These are phyloP conservation scores for Noctua comes DNA, from an alignment of 2,888 invertebrate species.

Conservation along the genomic window DNA sequence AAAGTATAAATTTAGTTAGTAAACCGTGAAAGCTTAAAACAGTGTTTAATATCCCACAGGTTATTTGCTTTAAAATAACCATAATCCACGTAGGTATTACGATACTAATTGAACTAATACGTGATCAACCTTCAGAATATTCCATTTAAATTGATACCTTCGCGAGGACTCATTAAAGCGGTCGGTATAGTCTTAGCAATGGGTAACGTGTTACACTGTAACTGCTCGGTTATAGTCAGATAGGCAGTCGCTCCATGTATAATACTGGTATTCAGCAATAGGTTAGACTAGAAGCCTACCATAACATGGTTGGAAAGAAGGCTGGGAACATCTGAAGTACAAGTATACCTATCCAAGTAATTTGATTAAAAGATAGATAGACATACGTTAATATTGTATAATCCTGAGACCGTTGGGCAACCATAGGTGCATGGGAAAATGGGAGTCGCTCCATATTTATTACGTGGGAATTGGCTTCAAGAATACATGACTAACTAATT, in stretches of 20 bases:
- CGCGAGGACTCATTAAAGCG: too few relatives aligned
- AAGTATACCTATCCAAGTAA: not conserved
- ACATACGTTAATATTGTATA: conserved; percentile 34
- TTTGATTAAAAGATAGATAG: conserved; percentile 32
- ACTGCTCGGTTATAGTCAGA: not conserved
- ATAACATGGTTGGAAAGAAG: not conserved
- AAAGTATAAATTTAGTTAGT: too few relatives aligned
- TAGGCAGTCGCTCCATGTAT: too few relatives aligned
- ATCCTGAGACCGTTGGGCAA: conserved; percentile 45
- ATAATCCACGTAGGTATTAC: too few relatives aligned
- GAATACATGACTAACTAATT: conserved; percentile 54
- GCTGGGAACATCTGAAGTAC: not conserved
- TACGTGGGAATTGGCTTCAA: conserved; percentile 55
- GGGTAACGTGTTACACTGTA: not conserved
- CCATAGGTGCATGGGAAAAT: conserved; percentile 50
- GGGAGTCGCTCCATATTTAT: conserved; percentile 48
- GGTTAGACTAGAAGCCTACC: not conserved
- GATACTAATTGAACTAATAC: too few relatives aligned
- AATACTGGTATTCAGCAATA: not conserved
- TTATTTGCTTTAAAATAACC: too few relatives aligned
- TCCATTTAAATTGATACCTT: too few relatives aligned
- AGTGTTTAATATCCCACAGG: too few relatives aligned
- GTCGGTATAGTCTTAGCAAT: not conserved
- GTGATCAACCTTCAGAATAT: too few relatives aligned
- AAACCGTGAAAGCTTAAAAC: too few relatives aligned